Conservation (phyloP, 2,888 invertebrate genomes). For the Linnaemya vulpina region DNA sequence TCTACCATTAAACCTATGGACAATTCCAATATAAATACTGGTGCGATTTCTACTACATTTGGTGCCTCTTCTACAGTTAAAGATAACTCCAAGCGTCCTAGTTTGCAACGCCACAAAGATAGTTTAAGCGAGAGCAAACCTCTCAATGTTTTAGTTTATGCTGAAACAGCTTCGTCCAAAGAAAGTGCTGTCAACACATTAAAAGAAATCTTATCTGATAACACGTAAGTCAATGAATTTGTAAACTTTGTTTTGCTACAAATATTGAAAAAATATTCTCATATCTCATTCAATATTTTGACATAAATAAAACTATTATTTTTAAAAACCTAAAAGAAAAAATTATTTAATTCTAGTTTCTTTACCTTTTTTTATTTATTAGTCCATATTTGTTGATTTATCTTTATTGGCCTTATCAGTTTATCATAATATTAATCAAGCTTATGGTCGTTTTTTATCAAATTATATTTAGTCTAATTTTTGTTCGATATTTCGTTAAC, state of each 20-base stretch:
- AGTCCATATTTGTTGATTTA: too few species aligned
- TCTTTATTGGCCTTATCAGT: too few species aligned
- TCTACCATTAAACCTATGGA: slow-evolving; percentile 14
- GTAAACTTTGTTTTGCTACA: neutral
- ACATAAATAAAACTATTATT: slow-evolving; percentile 38
- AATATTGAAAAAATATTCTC: slow-evolving; percentile 6
- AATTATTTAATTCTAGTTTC: too few species aligned
- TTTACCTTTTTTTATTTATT: too few species aligned
- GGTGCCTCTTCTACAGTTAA: slow-evolving; percentile 45
- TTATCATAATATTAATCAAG: too few species aligned
- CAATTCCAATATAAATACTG: slow-evolving; percentile 20
- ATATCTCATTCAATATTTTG: slow-evolving; percentile 14
- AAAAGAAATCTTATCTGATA: slow-evolving; percentile 87
- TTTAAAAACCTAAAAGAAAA: slow-evolving; percentile 20
- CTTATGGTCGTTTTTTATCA: too few species aligned
- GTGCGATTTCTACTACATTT: slow-evolving; percentile 12
- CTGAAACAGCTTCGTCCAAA: slow-evolving; percentile 89
- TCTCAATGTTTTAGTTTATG: slow-evolving; percentile 91
- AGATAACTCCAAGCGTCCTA: slow-evolving; percentile 76
- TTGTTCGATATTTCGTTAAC: too few species aligned
- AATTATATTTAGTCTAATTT: too few species aligned
- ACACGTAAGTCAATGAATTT: slow-evolving; percentile 85
- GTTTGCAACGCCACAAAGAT: slow-evolving; percentile 80
- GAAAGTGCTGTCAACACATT: slow-evolving; percentile 89
- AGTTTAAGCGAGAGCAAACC: slow-evolving; percentile 85